Conservation (phyloP, 2,113 vertebrate species). For the Hydropotes inermis region DNA sequence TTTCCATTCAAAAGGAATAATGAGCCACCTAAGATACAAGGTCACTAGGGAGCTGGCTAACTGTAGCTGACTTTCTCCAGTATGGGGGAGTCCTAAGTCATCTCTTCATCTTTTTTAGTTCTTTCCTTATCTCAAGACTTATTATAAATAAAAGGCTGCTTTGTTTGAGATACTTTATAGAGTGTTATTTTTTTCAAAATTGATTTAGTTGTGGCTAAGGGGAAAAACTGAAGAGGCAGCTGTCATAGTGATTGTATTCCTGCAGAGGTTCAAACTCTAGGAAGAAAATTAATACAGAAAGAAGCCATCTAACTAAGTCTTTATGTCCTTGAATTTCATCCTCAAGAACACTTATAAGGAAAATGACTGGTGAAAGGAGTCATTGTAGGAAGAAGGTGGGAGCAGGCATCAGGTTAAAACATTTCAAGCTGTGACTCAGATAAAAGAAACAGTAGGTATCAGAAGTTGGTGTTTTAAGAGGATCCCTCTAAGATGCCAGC, state of each 20-base stretch:
- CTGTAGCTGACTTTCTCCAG: background rate
- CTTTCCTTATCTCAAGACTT: background rate
- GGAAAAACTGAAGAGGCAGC: constrained; percentile 28
- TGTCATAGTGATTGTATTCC: constrained; percentile 22
- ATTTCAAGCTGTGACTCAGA: background rate
- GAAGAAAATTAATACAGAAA: constrained; percentile 46
- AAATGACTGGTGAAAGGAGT: constrained; percentile 38
- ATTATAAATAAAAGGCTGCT: background rate
- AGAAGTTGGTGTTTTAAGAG: background rate
- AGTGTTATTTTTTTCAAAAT: background rate
- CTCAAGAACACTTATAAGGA: constrained; percentile 48
- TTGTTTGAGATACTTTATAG: constrained; percentile 31
- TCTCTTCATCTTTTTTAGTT: background rate
- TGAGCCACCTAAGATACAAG: background rate
- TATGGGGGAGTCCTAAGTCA: background rate
- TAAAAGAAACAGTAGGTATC: background rate
- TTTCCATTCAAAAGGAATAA: constrained; percentile 25
- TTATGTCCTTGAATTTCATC: constrained; percentile 55
- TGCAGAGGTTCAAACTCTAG: constrained; percentile 52
- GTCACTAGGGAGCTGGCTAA: background rate
- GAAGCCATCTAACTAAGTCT: constrained; percentile 29
- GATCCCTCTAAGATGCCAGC: background rate
- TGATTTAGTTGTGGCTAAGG: constrained; percentile 41
- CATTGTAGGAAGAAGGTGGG: constrained; percentile 22
- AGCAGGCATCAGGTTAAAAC: background rate